Conservation (phyloP, 1,140 invertebrate species). For the Sitodiplosis mosellana region DNA sequence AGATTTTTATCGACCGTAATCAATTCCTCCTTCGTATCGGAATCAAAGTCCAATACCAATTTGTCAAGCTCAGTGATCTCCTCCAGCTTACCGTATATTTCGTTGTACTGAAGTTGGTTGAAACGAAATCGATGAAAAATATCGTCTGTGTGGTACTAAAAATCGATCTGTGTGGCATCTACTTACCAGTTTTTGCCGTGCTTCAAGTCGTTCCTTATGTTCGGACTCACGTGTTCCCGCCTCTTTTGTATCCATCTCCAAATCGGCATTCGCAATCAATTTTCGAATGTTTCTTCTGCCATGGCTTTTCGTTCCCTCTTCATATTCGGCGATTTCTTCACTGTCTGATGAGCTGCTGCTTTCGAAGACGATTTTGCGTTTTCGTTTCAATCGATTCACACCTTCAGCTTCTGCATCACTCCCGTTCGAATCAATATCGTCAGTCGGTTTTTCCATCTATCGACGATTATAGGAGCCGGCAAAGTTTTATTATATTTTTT, state of each 20-base stretch:
- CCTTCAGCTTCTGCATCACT: too few relatives aligned
- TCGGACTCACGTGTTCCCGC: slow-evolving; percentile 82
- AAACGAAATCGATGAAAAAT: not conserved
- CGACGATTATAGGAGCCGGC: too few relatives aligned
- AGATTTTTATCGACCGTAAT: slow-evolving; percentile 65
- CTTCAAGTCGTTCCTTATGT: slow-evolving; percentile 64
- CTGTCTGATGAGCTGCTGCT: too few relatives aligned
- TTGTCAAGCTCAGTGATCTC: slow-evolving; percentile 42
- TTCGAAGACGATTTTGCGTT: too few relatives aligned
- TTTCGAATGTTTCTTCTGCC: slow-evolving; percentile 68
- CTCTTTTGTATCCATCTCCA: slow-evolving; percentile 61
- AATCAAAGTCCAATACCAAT: slow-evolving; percentile 70
- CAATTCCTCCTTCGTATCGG: slow-evolving; percentile 58
- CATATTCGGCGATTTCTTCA: too few relatives aligned
- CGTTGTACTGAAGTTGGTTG: slow-evolving; percentile 48
- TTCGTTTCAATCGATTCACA: too few relatives aligned
- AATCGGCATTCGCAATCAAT: slow-evolving; percentile 58
- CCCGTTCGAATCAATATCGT: too few relatives aligned
- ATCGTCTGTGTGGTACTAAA: not conserved
- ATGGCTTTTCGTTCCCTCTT: slow-evolving; percentile 32
- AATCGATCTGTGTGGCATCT: not conserved
- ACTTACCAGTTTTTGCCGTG: slow-evolving; percentile 55
- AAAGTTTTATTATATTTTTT: too few relatives aligned
- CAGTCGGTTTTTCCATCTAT: too few relatives aligned
- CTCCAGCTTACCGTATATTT: slow-evolving; percentile 43